Conservation (phyloP, 2,113 vertebrate species). For the Pavo muticus region DNA sequence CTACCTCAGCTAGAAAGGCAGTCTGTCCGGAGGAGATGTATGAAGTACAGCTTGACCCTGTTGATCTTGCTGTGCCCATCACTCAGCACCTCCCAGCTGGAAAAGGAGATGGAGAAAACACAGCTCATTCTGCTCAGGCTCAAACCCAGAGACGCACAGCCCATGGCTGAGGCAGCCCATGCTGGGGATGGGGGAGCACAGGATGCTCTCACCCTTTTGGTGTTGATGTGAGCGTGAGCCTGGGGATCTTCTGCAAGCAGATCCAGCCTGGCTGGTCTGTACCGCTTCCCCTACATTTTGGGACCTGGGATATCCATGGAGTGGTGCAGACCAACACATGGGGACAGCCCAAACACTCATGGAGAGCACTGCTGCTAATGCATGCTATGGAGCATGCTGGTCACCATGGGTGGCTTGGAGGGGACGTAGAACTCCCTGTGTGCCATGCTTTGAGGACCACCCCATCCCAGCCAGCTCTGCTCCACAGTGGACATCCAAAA, state of each 20-base stretch:
- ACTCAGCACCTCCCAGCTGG: neutral
- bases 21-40: neutral
- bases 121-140: neutral
- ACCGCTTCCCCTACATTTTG: neutral
- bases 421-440: neutral
- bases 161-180: neutral
- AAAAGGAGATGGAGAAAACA: neutral
- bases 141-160: neutral
- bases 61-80: neutral
- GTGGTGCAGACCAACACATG: neutral
- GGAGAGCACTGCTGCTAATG: neutral
- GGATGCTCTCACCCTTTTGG: neutral
- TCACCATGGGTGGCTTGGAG: neutral
- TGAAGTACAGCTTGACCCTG: neutral
- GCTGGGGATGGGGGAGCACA: neutral
- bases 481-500: neutral
- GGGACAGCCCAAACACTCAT: neutral
- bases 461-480: rapidly evolving
- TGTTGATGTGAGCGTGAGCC: neutral
- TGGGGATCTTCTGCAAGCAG: neutral
- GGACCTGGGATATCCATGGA: neutral
- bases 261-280: neutral
- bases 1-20: neutral
- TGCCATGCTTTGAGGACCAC: neutral
- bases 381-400: neutral